Percentiles rank a stretch among this genome's conserved stretches.
Evolutionary conservation across 1,140 invertebrate species (phyloP).

Genomic region (Muscidifurax raptorellus): DNA sequence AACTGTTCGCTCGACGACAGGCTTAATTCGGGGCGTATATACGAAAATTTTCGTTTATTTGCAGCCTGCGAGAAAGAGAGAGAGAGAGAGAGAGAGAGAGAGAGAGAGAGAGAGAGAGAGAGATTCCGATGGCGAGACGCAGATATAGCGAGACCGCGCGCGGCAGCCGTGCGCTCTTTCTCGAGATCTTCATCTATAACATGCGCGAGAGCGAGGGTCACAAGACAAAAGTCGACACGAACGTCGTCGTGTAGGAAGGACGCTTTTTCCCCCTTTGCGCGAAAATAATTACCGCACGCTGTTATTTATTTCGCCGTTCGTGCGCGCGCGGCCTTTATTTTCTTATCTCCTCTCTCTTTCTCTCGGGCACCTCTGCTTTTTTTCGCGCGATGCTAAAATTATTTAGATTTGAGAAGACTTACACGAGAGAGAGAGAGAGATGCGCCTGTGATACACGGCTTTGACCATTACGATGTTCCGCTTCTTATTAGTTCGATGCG

Average conservation of each 20-base stretch:
- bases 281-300: slow-evolving; percentile 13
- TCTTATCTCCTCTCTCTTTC: not conserved
- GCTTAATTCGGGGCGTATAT: slow-evolving; percentile 18
- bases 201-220: not conserved
- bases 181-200: slow-evolving; percentile 34
- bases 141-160: not conserved
- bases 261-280: not conserved
- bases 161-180: not conserved
- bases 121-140: slow-evolving; percentile 1
- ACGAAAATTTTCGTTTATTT: slow-evolving; percentile 27
- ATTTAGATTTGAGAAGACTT: not conserved
- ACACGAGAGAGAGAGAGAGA: not conserved
- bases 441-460: too few relatives aligned
- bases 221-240: slow-evolving; percentile 25
- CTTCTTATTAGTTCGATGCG: not conserved
- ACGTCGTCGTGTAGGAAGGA: not conserved
- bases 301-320: not conserved
- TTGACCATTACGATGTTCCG: not conserved
- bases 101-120: not conserved
- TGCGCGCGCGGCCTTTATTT: not conserved
- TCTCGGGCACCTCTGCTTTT: not conserved
- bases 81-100: not conserved
- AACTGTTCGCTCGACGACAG: too few relatives aligned
- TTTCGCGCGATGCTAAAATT: slow-evolving; percentile 10
- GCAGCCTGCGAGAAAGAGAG: not conserved